Base-by-base conservation (phyloP, 2,113 vertebrate genomes). In the Nothoprocta perdicaria region DNA sequence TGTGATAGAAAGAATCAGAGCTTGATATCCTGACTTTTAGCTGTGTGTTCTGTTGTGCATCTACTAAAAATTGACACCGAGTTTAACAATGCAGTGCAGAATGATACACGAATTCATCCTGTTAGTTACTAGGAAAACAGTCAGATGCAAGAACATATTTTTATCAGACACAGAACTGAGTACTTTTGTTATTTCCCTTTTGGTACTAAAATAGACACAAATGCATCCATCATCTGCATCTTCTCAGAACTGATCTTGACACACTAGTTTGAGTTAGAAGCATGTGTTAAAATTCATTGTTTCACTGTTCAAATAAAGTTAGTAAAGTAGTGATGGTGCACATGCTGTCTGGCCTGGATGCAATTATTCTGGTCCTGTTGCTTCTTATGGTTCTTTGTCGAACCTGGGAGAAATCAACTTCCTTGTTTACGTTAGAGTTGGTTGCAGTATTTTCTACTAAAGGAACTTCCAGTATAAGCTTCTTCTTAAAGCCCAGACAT, bases 281-380 rank as follows among this genome's bases (percentile, higher is more conserved):
- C 91, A 92, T 66, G 31, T 80, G 50, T 57, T 19, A 81, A 80
- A 92, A 73, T 84, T 92, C 3, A 31, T 45, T 29, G 62, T 69
- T 89, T 67, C 74, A 27, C 27, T 94, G 29, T 61, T 63, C 79
- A 86, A 53, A 46, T 14, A 52, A 57, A 48, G 33, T 10, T 74
- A 33, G 27, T 60, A 60, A 69, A 58, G 48, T 92, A 95, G 86
- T 72, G 76, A 77, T 53, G 60, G 14, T 75, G 45, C 40, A 94
- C 85, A 89, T 62, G 88, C 62, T 84, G 74, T 91, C 85, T 89
- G 78, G 61, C 61, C 91, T 88, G 85, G 83, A 88, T 35, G 60
- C 23, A 74, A 31, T 71, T n/a, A 62, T 84, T 27, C 67, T 87
- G 10, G 76, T 22, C 52, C 35, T 60, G 50, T 74, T 95, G 69